Percentiles rank a stretch among this genome's conserved stretches.
Conservation (phyloP, 2,113 vertebrate genomes). For the Polypterus senegalus region DNA sequence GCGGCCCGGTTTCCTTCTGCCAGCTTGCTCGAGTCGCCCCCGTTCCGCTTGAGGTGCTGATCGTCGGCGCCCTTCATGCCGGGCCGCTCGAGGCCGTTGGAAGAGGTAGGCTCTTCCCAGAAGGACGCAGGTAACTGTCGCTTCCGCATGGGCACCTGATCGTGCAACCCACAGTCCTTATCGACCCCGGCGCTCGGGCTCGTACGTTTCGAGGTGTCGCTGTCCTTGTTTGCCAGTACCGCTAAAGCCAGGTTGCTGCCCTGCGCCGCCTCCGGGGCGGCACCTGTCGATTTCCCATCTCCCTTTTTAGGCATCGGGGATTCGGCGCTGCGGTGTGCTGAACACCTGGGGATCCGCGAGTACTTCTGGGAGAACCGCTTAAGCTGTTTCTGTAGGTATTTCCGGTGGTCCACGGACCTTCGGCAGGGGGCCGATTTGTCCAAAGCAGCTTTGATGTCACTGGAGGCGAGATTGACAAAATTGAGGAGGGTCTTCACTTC, state of each 20-base stretch:
- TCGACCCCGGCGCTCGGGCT: constrained; percentile 30
- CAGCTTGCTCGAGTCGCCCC: constrained; percentile 5
- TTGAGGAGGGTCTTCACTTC: constrained; percentile 94
- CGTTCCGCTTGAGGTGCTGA: constrained; percentile 25
- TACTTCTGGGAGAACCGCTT: constrained; percentile 92
- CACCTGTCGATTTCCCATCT: constrained; percentile 31
- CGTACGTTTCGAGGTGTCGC: constrained; percentile 17
- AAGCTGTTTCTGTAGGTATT: constrained; percentile 94
- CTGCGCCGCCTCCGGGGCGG: constrained; percentile 15
- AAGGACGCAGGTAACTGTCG: constrained; percentile 90
- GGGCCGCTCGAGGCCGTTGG: constrained; percentile 29
- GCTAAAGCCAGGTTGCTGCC: constrained; percentile 13
- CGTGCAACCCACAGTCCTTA: constrained; percentile 33
- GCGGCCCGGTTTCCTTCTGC: constrained; percentile 49
- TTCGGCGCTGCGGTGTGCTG: constrained; percentile 48
- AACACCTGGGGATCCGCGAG: constrained; percentile 68
- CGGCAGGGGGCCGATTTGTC: constrained; percentile 93
- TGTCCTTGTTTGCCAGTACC: constrained; percentile 31
- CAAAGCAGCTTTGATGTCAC: constrained; percentile 92
- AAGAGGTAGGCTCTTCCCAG: constrained; percentile 83
- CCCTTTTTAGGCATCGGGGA: constrained; percentile 33
- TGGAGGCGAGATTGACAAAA: constrained; percentile 94
- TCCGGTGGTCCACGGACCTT: constrained; percentile 91
- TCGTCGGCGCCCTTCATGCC: constrained; percentile 24
- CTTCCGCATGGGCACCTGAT: constrained; percentile 90